Evolutionary conservation across 2,888 invertebrate genomes (phyloP).

Genomic region (Mayetiola destructor): DNA sequence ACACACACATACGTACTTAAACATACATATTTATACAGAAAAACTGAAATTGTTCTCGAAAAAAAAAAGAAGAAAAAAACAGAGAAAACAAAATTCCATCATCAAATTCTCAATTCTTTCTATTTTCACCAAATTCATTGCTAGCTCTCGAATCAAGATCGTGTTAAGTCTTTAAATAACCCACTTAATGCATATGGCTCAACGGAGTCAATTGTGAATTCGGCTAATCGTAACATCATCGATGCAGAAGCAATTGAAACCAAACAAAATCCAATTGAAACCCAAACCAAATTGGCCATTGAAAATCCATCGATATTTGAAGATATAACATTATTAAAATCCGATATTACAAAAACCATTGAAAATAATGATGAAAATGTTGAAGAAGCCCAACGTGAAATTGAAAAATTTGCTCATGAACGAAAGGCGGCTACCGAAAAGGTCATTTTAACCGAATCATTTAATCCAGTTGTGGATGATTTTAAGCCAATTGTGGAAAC

Average conservation of each 20-base stretch:
- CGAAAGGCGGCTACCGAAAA: not conserved
- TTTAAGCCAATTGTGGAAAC: constrained; percentile 15
- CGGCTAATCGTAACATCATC: constrained; percentile 1
- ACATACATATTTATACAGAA: no score
- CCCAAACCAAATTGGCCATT: not conserved
- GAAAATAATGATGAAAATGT: constrained; percentile 32
- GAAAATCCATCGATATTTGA: constrained; percentile 23
- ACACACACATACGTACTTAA: no score
- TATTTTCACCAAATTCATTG: constrained; percentile 9
- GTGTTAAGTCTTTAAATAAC: not conserved
- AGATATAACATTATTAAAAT: constrained; percentile 32
- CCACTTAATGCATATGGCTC: not conserved
- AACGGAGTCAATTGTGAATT: not conserved
- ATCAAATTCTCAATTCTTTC: not conserved
- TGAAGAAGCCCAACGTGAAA: constrained; percentile 24
- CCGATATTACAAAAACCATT: constrained; percentile 34
- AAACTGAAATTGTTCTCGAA: no score
- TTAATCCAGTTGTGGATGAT: constrained; percentile 10
- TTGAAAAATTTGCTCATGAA: constrained; percentile 10
- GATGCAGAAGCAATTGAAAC: not conserved
- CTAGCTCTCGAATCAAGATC: constrained; percentile 8
- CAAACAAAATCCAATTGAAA: not conserved
- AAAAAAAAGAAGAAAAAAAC: not conserved
- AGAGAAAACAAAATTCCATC: not conserved
- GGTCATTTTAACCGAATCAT: not conserved